Percentiles rank a stretch among this genome's conserved stretches.
Conservation (phyloP, 1,140 invertebrate species). For the Hyles euphorbiae region DNA sequence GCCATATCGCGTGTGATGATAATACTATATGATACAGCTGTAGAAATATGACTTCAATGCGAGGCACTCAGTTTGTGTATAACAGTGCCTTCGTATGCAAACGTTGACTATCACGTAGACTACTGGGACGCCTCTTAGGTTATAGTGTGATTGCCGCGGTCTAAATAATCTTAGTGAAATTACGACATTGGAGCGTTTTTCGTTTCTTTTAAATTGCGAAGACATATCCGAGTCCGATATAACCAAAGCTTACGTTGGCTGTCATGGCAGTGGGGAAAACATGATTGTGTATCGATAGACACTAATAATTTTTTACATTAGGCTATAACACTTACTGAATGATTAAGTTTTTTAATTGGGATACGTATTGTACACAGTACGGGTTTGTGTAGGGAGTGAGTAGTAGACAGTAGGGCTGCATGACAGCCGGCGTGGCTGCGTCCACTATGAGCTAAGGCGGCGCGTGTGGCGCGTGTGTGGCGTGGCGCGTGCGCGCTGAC, state of each 20-base stretch:
- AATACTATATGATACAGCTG: too few species aligned
- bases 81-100: not conserved
- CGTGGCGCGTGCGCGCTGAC: slow-evolving; percentile 9
- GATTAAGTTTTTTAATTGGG: too few species aligned
- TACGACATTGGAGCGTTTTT: not conserved
- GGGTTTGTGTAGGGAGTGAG: too few species aligned
- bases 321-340: too few species aligned
- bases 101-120: slow-evolving; percentile 10
- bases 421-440: not conserved
- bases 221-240: not conserved
- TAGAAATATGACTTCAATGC: too few species aligned
- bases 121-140: slow-evolving; percentile 24
- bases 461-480: slow-evolving; percentile 7
- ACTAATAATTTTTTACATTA: not conserved
- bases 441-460: slow-evolving; percentile 25
- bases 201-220: not conserved
- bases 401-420: not conserved
- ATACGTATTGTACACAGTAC: too few species aligned
- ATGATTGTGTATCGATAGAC: not conserved
- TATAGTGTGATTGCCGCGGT: slow-evolving; percentile 17
- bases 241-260: not conserved
- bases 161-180: not conserved
- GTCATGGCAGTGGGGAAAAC: not conserved
- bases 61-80: too few species aligned
- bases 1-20: too few species aligned